These are phyloP conservation scores for Allygus modestus DNA, from an alignment of 2,888 invertebrate genomes.

Conservation along the genomic window DNA sequence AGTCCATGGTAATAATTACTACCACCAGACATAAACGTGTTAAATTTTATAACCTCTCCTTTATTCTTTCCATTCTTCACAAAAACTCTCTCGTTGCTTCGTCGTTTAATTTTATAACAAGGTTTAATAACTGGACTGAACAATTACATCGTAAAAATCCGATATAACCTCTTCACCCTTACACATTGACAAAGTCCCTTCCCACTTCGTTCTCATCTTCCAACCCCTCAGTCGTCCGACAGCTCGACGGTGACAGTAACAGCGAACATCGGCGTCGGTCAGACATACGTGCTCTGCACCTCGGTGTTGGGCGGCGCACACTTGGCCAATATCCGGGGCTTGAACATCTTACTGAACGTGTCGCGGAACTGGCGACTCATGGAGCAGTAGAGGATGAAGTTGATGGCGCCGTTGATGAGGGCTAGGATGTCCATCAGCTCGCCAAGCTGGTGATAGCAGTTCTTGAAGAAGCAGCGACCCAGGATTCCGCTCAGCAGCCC, in stretches of 20 bases:
- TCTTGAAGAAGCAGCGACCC: constrained; percentile 84
- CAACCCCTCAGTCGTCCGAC: neutral
- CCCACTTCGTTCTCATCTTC: too few relatives aligned
- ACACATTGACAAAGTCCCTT: constrained; percentile 72
- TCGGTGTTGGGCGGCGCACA: constrained; percentile 81
- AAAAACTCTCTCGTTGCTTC: constrained; percentile 83
- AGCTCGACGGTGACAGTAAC: constrained; percentile 16
- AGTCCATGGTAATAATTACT: too few relatives aligned
- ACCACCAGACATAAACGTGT: too few relatives aligned
- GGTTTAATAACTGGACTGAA: too few relatives aligned
- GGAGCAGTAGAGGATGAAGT: constrained; percentile 94
- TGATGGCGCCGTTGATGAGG: constrained; percentile 93
- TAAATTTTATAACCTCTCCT: too few relatives aligned
- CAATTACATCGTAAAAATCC: constrained; percentile 81
- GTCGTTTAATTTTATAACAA: too few relatives aligned
- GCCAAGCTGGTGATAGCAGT: constrained; percentile 89
- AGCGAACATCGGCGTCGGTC: constrained; percentile 31
- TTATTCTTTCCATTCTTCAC: constrained; percentile 20
- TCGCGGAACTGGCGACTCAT: constrained; percentile 96
- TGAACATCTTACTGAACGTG: constrained; percentile 85
- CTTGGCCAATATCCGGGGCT: constrained; percentile 80
- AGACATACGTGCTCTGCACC: constrained; percentile 81
- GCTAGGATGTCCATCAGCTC: constrained; percentile 95
- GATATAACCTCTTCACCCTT: constrained; percentile 78
- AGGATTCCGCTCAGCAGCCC: constrained; percentile 81